Conservation (phyloP, 1,140 invertebrate genomes). For the Meteorus sp. region DNA sequence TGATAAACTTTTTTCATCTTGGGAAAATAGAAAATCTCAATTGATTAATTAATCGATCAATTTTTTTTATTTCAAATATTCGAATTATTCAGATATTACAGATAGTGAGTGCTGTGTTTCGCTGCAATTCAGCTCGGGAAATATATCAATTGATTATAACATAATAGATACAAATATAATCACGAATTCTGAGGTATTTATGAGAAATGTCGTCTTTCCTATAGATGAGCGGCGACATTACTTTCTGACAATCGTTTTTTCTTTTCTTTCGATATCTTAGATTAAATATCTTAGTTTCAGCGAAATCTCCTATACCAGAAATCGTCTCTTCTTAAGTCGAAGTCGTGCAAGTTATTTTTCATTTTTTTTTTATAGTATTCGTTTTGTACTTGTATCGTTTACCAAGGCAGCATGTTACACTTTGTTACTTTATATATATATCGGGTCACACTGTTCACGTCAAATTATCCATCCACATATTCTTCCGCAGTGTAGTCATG, state of each 20-base stretch:
- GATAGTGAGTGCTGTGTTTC: too few relatives aligned
- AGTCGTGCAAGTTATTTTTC: constrained; percentile 48
- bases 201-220: constrained; percentile 38
- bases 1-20: too few relatives aligned
- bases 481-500: neutral
- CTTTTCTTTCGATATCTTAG: constrained; percentile 41
- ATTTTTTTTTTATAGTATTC: constrained; percentile 58
- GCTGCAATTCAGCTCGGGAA: too few relatives aligned
- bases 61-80: too few relatives aligned
- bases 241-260: constrained; percentile 39
- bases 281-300: constrained; percentile 40
- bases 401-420: constrained; percentile 62
- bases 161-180: constrained; percentile 1
- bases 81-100: too few relatives aligned
- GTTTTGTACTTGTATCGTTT: constrained; percentile 62
- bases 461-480: constrained; percentile 31
- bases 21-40: too few relatives aligned
- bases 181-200: constrained; percentile 50
- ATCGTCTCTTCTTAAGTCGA: constrained; percentile 57
- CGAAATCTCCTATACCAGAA: constrained; percentile 50
- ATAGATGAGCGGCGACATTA: constrained; percentile 29
- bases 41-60: too few relatives aligned
- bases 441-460: constrained; percentile 51
- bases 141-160: neutral
- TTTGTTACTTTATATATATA: constrained; percentile 59